Evolutionary conservation across 2,888 invertebrate genomes (phyloP), one percentile per base, ranked within the genome.

Genomic region (Cosmorhoe ocellata): DNA sequence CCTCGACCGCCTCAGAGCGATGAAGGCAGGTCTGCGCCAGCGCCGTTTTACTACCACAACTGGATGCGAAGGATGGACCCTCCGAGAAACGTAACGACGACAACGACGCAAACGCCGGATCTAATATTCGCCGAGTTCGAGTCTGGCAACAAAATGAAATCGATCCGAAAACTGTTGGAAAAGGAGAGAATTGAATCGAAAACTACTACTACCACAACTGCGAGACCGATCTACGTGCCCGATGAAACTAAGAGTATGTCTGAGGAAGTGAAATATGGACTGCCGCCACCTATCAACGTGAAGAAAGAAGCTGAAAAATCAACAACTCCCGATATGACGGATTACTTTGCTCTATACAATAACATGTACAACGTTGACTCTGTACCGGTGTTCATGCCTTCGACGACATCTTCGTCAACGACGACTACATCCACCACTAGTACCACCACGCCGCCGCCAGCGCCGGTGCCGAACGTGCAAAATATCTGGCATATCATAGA

Each of bases 401-500:
- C 75, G 7, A 68, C 68, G 8, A 63, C 52, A 5, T 7, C 32
- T 27, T 18, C 50, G 0, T 40, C 45, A 22, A 30, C 68, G 9
- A 61, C 68, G 9, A 61, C 61, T 8, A 58, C 71, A 9, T 67
- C 65, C 0, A 69, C 72, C 1, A 56, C 64, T 7, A 78, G 56
- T 60, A 74, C 66, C 1, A 79, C 66, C 59, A 81, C 58, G 5
- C 51, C 64, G 60, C 86, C 65, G 59, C 81, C 74, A 7, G 65
- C 66, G 3, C 44, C 33, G 24, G 26, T 10, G 3, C 63, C 74
- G 27, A 79, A 79, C 42, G 76, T 88, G 6, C 75, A 87, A 66
- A 81, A 88, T 59, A 81, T 90, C 62, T 90, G 90, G 90, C 88
- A 90, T 48, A 82, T 90, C 28, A 90, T 90, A 41, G 87, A 90